A percentile compares a stretch with the other conserved stretches of the same genome.
These are phyloP conservation scores for Sprattus sprattus DNA, from an alignment of 2,113 vertebrate genomes.

Conservation along the genomic window DNA sequence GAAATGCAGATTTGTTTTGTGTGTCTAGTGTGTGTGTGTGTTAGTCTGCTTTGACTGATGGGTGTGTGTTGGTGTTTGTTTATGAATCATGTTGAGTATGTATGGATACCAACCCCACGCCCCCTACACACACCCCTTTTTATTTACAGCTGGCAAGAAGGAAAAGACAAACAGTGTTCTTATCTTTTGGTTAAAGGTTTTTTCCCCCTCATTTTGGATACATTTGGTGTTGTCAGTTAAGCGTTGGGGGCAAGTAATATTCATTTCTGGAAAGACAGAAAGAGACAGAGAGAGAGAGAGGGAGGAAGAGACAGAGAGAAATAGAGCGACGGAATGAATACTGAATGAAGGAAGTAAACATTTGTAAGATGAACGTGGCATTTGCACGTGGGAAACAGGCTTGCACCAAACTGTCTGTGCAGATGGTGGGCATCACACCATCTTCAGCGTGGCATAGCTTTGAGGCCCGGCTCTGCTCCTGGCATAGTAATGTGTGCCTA, in stretches of 20 bases:
- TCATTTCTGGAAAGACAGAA: conserved; percentile 53
- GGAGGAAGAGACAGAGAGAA: no score
- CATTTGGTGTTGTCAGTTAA: neutral
- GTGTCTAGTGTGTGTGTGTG: no score
- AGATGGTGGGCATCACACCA: neutral
- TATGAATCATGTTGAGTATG: neutral
- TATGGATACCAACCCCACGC: neutral
- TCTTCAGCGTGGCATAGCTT: neutral
- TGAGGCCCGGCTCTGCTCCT: neutral
- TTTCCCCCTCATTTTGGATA: neutral
- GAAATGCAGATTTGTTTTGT: no score
- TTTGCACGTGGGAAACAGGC: neutral
- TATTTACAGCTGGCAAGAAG: no score
- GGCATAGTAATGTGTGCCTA: neutral
- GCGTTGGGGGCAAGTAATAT: neutral
- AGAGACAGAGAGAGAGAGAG: conserved; percentile 21
- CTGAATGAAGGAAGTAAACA: neutral
- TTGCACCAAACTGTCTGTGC: neutral
- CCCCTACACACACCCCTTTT: no score
- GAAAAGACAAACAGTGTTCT: no score
- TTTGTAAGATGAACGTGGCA: neutral
- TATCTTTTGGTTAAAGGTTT: neutral
- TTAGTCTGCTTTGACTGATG: neutral
- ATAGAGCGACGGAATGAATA: neutral
- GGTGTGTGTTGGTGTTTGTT: neutral